Base-by-base conservation (phyloP, 2,888 invertebrate species). In the Lingula anatina region DNA sequence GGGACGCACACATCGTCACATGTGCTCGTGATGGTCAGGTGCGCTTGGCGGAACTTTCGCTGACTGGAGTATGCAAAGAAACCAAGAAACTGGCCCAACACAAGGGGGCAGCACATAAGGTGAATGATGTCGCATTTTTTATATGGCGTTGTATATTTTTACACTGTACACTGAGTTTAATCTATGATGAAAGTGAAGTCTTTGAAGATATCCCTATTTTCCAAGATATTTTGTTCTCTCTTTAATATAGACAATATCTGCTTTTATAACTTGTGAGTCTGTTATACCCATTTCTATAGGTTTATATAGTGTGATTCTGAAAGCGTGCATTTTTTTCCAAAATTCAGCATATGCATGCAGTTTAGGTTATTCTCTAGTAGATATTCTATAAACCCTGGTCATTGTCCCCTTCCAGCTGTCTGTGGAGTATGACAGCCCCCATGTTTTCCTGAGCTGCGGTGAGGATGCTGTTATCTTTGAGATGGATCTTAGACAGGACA, bases 11-110 rank as follows among this genome's bases (percentile, higher is more conserved):
- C 70, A 86, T 95, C 37, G 89, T 89, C 31, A 89, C 91, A 0
- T 88, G 90, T 73, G 89, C 90, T 1, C 82, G 91, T 48, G 95
- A 95, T 78, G 93, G 93, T 5, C 89, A 90, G 79, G 88, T 91
- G 7, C 77, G 84, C 38, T 67, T 85, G 48, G 81, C 82, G 9
- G 81, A 83, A 62, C 66, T 84, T 42, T 78, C 79, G 21, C 69
- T 76, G 1, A 77, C 79, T 2, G 80, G 80, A 2, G 67, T 72
- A 35, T 79, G 81, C 77, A 80, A 74, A 76, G 75, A 78, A 80
- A 80, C 83, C 49, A 85, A 66, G 81, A 85, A 63, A 57, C 78
- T 89, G 25, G 85, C 85, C 26, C 83, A 86, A 61, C 88, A 89
- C 77, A 70, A 80, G 53, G 87, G 86, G 46, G 83, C 92, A 2